phyloP scores from a whole-genome alignment of 2,113 vertebrate species.

The Strigops habroptila region DNA sequence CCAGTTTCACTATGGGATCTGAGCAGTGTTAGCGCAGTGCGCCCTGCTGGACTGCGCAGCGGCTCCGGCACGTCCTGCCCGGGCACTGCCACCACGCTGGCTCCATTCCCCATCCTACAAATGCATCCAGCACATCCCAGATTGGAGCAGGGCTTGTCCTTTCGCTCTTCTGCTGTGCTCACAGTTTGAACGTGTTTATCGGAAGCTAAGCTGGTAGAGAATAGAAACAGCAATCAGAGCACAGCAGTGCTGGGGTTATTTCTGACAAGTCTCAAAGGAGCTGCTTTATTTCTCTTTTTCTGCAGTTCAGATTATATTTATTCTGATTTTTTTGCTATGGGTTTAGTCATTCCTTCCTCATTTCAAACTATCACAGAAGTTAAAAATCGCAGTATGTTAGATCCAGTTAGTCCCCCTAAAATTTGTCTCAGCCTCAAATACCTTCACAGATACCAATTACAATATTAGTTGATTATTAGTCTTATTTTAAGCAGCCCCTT shows the following conservation, averaged over 20 bases:
- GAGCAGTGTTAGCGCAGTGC: not conserved
- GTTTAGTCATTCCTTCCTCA: not conserved
- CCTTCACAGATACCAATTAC: not conserved
- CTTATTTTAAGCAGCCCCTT: not conserved
- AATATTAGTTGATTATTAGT: not conserved
- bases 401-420: not conserved
- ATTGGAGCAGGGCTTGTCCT: not conserved
- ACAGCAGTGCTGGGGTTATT: not conserved
- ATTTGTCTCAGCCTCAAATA: not conserved
- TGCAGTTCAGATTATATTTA: not conserved
- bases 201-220: not conserved
- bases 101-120: not conserved
- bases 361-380: not conserved
- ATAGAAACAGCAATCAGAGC: not conserved
- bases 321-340: not conserved
- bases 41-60: not conserved
- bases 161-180: rapidly evolving
- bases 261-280: not conserved
- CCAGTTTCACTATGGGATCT: not conserved
- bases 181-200: rapidly evolving
- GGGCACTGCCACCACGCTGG: not conserved
- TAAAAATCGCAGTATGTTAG: not conserved
- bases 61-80: not conserved
- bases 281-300: not conserved
- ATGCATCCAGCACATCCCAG: not conserved